Evolutionary conservation across 2,113 vertebrate genomes (phyloP), one percentile per base, ranked within the genome.

Genomic region (Bufo gargarizans): DNA sequence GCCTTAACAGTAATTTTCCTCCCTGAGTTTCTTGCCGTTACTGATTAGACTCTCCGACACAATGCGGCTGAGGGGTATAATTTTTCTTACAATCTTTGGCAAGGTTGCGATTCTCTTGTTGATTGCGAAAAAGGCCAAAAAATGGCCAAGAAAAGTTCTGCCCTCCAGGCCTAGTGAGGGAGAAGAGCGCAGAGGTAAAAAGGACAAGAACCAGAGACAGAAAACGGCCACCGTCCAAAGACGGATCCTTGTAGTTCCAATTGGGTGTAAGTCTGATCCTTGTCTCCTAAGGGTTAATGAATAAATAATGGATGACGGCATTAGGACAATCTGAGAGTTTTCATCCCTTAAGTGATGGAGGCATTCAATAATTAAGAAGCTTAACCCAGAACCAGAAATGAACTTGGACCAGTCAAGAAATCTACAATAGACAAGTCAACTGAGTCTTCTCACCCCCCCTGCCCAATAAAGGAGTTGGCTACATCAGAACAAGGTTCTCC

Each of bases 41-140:
- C 87, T 88, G 87, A 88, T 88, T 88, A 84, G 87, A 67, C 87
- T 55, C 59, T 84, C 81, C 77, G 81, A 77, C 61, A 88, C 80
- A 77, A 77, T 67, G 72, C 49, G 65, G 56, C 87, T 77, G 81
- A 84, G 84, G 87, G 87, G 78, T 88, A 88, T 88, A 53, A 77
- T 88, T 88, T 88, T 50, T 88, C 87, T 88, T 76, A 56, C 55
- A 84, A 77, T 88, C 81, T 88, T 74, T 53, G 80, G n/a, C 81
- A 84, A 88, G 87, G 87, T 77, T 84, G 77, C 82, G 22, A 84
- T 77, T 65, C 87, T 77, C 69, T 88, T 84, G 81, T 77, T 88
- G 87, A 88, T 88, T 82, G 80, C 80, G 33, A 33, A 50, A 88
- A 82, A 65, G 55, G 81, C 58, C 81, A 65, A 76, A 88, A 85